Evolutionary conservation across 2,797 vertebrate genomes (phyloP).

Genomic region (Spinus olivaceus): DNA sequence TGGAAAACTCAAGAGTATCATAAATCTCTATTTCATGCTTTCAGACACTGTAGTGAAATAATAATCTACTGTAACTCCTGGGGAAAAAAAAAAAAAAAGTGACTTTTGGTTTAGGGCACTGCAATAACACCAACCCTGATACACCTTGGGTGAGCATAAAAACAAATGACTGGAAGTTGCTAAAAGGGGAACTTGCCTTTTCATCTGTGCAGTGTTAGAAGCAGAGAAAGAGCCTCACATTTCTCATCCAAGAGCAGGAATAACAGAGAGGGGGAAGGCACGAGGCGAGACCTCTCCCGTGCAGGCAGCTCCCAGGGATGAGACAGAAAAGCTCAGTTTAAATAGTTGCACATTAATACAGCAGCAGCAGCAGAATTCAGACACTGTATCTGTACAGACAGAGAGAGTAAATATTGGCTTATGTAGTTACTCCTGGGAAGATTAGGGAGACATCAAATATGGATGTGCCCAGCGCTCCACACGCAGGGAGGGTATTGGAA

Average conservation of each 20-base stretch:
- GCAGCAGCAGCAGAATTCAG: background rate
- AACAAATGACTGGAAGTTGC: conserved; percentile 61
- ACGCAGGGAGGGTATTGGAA: background rate
- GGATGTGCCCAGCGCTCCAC: background rate
- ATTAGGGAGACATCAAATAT: conserved; percentile 49
- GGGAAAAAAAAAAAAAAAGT: background rate
- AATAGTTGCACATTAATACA: background rate
- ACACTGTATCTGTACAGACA: conserved; percentile 7
- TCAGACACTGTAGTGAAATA: conserved; percentile 50
- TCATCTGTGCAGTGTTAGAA: background rate
- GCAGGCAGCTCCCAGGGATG: background rate
- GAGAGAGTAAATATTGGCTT: conserved; percentile 43
- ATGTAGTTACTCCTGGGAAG: conserved; percentile 12
- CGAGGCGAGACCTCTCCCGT: background rate
- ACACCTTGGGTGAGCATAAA: conserved; percentile 58
- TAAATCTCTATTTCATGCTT: conserved; percentile 67
- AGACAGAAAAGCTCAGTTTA: background rate
- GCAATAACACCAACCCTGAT: background rate
- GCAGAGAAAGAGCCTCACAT: background rate
- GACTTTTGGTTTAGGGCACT: conserved; percentile 66
- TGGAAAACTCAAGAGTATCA: conserved; percentile 58
- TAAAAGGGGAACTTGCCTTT: conserved; percentile 44
- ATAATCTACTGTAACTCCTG: conserved; percentile 56
- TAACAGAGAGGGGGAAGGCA: background rate
- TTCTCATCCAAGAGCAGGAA: conserved; percentile 21